Evolutionary conservation across 1,140 invertebrate genomes (phyloP), one percentile per base, ranked within the genome.

Genomic region (Drosophila pallidifrons): DNA sequence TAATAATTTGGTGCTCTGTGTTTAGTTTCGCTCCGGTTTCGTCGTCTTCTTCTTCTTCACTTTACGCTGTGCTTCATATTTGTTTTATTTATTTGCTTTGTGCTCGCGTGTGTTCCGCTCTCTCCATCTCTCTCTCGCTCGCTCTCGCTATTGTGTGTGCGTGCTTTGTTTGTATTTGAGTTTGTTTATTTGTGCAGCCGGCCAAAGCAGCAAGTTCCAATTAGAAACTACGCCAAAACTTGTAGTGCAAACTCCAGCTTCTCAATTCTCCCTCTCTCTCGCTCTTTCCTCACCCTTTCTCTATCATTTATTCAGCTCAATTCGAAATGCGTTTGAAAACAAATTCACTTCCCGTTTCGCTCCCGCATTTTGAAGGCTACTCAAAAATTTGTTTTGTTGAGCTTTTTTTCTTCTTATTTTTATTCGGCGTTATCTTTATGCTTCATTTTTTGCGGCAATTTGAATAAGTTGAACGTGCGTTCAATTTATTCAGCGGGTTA

Each of bases 101-200:
- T 69, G 57, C 64, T 71, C 59, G 60, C 68, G 32, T 61, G 49
- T 71, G 46, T 8, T 25, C 32, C 32, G 32, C 32, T 32, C 32
- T 32, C 32, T 32, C 32, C 30, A 5, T 32, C 32, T 32, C 32
- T 8, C 28, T 79, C 60, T 76, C 8, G n/a, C 11, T 54, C 45
- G n/a, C 28, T 32, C 7, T 32, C 32, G 64, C 67, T 55, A 70
- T 59, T 64, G 43, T 74, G 32, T 77, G 43, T 74, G 16, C 11
- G 6, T 52, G 35, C 41, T 43, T n/a, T 63, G 49, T 75, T 46
- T 66, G 73, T 79, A 60, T 75, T 57, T 80, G 70, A 47, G 7
- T 13, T 67, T 73, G 55, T 74, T 78, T 87, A 72, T 83, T 88
- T 87, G 77, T 75, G 76, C 83, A 80, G 82, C 82, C 66, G 76